Evolutionary conservation across 1,140 invertebrate genomes (phyloP).

Genomic region (Drosophila bipectinata): DNA sequence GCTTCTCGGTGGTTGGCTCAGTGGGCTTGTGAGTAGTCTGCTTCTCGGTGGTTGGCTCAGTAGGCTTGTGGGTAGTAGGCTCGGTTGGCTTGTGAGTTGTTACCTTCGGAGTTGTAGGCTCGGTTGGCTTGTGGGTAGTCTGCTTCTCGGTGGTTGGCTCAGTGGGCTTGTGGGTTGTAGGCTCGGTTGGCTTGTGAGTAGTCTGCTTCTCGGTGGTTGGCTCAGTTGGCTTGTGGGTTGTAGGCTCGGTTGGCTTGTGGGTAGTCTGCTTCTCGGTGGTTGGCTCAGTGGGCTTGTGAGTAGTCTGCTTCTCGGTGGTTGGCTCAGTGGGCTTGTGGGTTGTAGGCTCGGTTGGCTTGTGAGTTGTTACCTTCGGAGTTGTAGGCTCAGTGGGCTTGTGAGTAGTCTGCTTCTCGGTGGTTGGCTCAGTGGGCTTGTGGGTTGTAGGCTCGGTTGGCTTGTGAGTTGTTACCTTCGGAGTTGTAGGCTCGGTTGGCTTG

Average conservation of each 20-base stretch:
- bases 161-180: not conserved
- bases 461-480: no score
- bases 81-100: not conserved
- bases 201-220: slow-evolving; percentile 4
- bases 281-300: not conserved
- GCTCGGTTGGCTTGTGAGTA: not conserved
- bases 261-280: slow-evolving; percentile 3
- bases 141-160: not conserved
- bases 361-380: no score
- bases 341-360: not conserved
- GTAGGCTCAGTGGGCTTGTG: not conserved
- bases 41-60: not conserved
- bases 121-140: not conserved
- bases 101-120: not conserved
- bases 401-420: not conserved
- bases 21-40: not conserved
- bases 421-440: not conserved
- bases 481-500: not conserved
- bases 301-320: slow-evolving; percentile 9
- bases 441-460: not conserved
- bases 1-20: slow-evolving; percentile 1
- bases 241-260: not conserved
- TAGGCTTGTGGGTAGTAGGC: not conserved
- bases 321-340: not conserved
- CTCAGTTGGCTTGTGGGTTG: not conserved